These are phyloP conservation scores for Drosophila bocqueti DNA, from an alignment of 1,140 invertebrate genomes.

Conservation along the genomic window DNA sequence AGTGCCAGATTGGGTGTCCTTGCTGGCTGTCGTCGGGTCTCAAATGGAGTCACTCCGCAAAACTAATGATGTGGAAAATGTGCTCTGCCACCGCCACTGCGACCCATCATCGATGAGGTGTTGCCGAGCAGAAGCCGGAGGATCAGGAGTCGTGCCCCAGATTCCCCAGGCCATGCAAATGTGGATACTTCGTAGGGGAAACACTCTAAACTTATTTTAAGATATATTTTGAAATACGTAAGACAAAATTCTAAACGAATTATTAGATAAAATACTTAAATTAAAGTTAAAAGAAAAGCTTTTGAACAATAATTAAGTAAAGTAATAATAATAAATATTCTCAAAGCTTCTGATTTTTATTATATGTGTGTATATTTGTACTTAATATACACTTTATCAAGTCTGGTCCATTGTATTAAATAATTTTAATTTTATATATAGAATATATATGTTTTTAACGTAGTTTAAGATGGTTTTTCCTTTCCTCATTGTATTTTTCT, in stretches of 20 bases:
- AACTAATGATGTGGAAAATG: conserved; percentile 84
- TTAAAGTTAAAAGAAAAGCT: no score
- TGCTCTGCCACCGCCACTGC: conserved; percentile 48
- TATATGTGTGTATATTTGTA: no score
- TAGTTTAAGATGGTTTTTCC: background rate
- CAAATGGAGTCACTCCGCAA: conserved; percentile 78
- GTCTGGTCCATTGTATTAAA: background rate
- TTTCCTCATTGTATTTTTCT: background rate
- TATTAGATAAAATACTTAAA: no score
- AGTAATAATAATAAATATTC: no score
- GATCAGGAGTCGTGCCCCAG: conserved; percentile 57
- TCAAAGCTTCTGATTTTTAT: no score
- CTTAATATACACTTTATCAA: background rate
- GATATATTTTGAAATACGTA: background rate
- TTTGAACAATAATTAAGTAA: no score
- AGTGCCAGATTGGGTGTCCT: conserved; percentile 54
- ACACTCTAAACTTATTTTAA: background rate
- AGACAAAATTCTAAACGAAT: no score
- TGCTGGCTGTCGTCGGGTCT: conserved; percentile 58
- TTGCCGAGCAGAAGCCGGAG: conserved; percentile 50
- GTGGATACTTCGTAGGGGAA: background rate
- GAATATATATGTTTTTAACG: background rate
- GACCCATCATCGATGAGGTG: conserved; percentile 57
- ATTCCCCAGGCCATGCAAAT: conserved; percentile 27
- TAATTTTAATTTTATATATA: background rate